Evolutionary conservation across 37 sponge, comb jelly and placozoan species (phyloP), one percentile per base, ranked within the genome.

Genomic region (Axinella damicornis): DNA sequence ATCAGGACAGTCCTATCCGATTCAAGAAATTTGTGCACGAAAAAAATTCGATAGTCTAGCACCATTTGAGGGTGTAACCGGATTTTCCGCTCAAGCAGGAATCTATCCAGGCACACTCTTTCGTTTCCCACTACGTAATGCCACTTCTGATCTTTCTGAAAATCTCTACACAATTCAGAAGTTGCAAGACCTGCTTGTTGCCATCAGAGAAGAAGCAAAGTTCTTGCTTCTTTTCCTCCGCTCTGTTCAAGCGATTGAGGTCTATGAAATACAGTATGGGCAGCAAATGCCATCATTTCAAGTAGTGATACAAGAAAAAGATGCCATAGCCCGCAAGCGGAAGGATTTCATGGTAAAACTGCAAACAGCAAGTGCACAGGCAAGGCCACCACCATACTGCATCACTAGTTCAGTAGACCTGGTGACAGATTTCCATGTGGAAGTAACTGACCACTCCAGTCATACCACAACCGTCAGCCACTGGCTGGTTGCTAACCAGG

Each of bases 91-190:
- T 35, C 33, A 67, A 9, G 46, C 9, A 1, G 13, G 27, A 35
- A 21, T 52, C 16, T 89, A 78, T 83, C 18, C 20, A n/a, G 74
- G 79, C 24, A 94, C 95, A 0, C 35, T 94, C 30, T 91, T 94
- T 84, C 88, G 95, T 0, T 91, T 94, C 69, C 95, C 95, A 31
- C 79, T 94, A 19, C 89, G 92, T 14, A 91, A 64, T 52, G 40
- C n/a, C 33, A 17, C 32, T 13, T 81, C 82, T 32, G 68, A 76
- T 68, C 74, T 92, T 5, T 87, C 88, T 18, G 58, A 83, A 14
- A 69, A 87, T 14, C 1, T 65, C 5, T 84, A 88, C 53, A 57
- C 57, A 25, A 2, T 83, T 21, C 69, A 79, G 30, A 83, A 74
- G 32, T 9, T 87, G 2, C 33, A 60, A 2, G 53, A 83, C 24